Evolutionary conservation across 2,113 vertebrate species (phyloP), one percentile per base, ranked within the genome.

Genomic region (Dermatemys mawii): DNA sequence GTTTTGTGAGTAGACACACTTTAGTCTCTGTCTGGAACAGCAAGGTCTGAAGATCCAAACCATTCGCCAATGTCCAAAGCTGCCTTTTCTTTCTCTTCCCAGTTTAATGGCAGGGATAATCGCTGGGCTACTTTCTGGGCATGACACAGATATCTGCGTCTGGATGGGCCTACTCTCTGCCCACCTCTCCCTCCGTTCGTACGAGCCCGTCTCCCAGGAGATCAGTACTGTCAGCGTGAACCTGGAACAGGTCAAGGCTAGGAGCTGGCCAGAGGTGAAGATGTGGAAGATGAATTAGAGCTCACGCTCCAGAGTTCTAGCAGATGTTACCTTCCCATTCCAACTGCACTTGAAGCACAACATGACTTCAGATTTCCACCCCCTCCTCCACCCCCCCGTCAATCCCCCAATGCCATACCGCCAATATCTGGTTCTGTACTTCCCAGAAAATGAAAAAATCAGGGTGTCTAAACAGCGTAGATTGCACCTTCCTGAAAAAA

Each of bases 91-190:
- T 84, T 94, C 82, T 93, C 81, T 92, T 84, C 86, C 27, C 97
- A 99, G 99, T 96, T 96, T 99, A 92, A 98, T 98, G 93, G 98
- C 98, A 44, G 99, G 98, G 38, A 91, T 99, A 35, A 98, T 99
- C 26, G 97, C 98, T 6, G 99, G 99, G 32, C 97, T 99, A 17
- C 95, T 99, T 10, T 97, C 97, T 84, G 92, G 95, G 9, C 89
- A 95, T 13, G 97, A 98, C 93, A 98, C 98, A 8, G 96, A 98
- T 81, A 97, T 91, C 89, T 99, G 99, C 86, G 97, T 98, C 75
- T 93, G 93, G 76, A 98, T 99, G 98, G 98, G 98, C 22, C 98
- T 99, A 11, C 94, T 98, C 38, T 98, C 99, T 57, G 98, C 99
- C 38, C 96, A 94, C 11, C 91, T 98, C 81, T 98, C 98, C 29